Conservation (phyloP, 2,888 invertebrate species). For the Pandemis cinnamomeana region DNA sequence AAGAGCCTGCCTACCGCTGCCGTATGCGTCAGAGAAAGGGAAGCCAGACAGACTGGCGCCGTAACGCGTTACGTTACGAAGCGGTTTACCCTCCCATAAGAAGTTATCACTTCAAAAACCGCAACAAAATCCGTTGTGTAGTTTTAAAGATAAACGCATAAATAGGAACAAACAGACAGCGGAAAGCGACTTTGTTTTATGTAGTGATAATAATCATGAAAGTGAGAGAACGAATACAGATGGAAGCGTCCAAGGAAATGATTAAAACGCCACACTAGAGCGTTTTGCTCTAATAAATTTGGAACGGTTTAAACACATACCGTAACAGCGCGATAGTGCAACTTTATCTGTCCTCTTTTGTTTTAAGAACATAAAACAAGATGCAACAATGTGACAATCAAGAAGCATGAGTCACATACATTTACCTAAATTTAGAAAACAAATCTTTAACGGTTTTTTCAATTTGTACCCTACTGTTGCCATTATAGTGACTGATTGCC, state of each 20-base stretch:
- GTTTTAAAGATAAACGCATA: no score
- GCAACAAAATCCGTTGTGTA: no score
- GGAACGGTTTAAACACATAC: conserved; percentile 35
- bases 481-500: not conserved
- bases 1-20: no score
- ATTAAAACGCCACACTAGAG: not conserved
- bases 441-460: not conserved
- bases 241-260: not conserved
- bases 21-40: no score
- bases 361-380: not conserved
- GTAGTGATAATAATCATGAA: not conserved
- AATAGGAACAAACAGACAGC: no score
- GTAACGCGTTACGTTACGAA: no score
- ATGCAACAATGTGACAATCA: not conserved
- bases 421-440: not conserved
- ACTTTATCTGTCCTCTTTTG: conserved; percentile 26
- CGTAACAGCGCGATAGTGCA: conserved; percentile 25
- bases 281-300: conserved; percentile 45
- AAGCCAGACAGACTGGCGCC: no score
- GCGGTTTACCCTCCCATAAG: no score
- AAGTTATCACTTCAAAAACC: no score
- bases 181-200: no score
- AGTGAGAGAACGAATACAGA: not conserved
- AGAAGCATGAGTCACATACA: not conserved
- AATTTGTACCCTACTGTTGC: not conserved